Evolutionary conservation across 2,888 invertebrate species (phyloP).

Genomic region (Volucella inflata): DNA sequence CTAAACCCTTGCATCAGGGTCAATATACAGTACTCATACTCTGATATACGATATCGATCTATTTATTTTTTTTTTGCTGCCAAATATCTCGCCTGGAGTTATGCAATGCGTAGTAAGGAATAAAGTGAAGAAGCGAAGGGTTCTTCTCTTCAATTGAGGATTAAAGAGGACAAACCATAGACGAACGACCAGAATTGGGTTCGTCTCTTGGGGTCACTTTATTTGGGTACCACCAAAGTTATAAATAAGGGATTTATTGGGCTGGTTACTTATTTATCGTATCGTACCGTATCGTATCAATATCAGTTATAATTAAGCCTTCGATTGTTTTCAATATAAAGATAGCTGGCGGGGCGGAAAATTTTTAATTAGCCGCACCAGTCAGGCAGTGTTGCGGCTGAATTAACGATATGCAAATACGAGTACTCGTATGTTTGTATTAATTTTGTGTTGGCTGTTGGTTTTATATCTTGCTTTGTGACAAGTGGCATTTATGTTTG

Average conservation of each 20-base stretch:
- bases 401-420: too few relatives aligned
- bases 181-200: neutral
- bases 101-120: slow-evolving; percentile 18
- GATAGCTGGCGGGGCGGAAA: neutral
- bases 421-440: too few relatives aligned
- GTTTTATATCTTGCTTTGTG: too few relatives aligned
- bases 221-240: slow-evolving; percentile 20
- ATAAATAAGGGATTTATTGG: slow-evolving; percentile 33
- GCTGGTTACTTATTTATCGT: slow-evolving; percentile 26
- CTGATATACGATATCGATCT: slow-evolving; percentile 2
- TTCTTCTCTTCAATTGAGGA: slow-evolving; percentile 22
- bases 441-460: too few relatives aligned
- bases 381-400: too few relatives aligned
- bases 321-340: slow-evolving; percentile 9
- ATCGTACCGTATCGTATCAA: neutral
- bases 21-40: neutral
- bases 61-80: neutral
- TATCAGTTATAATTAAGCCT: neutral
- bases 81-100: neutral
- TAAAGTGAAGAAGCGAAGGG: neutral
- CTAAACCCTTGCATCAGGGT: neutral
- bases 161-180: neutral
- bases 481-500: too few relatives aligned
- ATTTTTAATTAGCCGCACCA: neutral
- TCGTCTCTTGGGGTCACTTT: slow-evolving; percentile 22